Evolutionary conservation across 2,888 invertebrate species (phyloP), one percentile per base, ranked within the genome.

Genomic region (Eilema depressum): DNA sequence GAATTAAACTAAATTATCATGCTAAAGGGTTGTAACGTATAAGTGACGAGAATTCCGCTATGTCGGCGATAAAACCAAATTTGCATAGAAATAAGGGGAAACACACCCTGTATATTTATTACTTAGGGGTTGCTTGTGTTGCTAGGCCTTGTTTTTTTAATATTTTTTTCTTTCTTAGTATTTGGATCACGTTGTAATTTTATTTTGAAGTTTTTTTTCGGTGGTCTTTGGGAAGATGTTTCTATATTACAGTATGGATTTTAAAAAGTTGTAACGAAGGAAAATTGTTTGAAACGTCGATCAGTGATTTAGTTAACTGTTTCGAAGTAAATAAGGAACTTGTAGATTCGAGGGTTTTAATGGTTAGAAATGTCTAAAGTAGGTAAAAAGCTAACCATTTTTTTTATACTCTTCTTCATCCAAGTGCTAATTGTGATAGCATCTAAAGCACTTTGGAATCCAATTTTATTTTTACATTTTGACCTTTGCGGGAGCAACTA

Each of bases 81-180:
- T 88, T 85, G 85, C 87, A 88, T 88, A 83, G 81, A 85, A 88
- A 88, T 87, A 84, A 84, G 83, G 74, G 73, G 74, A 79, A 82
- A 79, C 83, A 81, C 75, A 77, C 60, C 57, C 61, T 67, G 71
- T 76, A 63, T 83, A 82, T 87, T 87, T 86, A 83, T 83, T 74
- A 80, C 65, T 63, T 63, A 10, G 66, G 28, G 62, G 28, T 20
- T 64, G 62, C 61, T 68, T 74, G 61, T 70, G 25, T 74, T 62
- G 71, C 72, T 37, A 57, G 69, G 62, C 30, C 37, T 65, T 71
- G 64, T 23, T 68, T 75, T n/a, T 12, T 73, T 69, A 60, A 53
- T n/a, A 23, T 17, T 60, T 47, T 56, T 60, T 23, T 62, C 60
- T 66, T 30, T 62, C 20, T 57, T n/a, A 14, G 60, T 26, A 41